Conservation (phyloP, 37 sponge, comb jelly and placozoan genomes). For the Agelas oroides region DNA sequence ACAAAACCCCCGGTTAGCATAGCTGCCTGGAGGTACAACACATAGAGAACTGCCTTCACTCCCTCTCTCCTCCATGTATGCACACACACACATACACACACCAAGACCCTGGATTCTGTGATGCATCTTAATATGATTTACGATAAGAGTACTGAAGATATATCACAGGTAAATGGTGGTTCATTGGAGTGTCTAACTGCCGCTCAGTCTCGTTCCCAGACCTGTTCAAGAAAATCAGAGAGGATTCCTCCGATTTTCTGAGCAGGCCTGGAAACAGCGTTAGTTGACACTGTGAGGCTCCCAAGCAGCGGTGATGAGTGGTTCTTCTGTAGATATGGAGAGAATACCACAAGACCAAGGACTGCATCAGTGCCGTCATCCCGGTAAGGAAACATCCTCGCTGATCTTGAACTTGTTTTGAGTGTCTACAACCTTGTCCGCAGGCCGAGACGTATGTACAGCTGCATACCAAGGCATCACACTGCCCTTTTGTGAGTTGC, state of each 20-base stretch:
- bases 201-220: too few relatives aligned
- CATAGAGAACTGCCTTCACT: too few relatives aligned
- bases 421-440: too few relatives aligned
- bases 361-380: slow-evolving; percentile 69
- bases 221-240: too few relatives aligned
- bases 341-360: slow-evolving; percentile 68
- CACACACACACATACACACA: neutral
- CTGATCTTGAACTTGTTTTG: too few relatives aligned
- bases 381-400: slow-evolving; percentile 33
- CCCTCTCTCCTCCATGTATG: too few relatives aligned
- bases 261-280: too few relatives aligned
- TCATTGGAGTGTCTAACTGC: neutral
- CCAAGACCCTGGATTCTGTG: slow-evolving; percentile 45
- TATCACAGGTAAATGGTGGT: slow-evolving; percentile 36
- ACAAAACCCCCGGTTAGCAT: too few relatives aligned
- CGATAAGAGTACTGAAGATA: slow-evolving; percentile 60
- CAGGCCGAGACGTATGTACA: slow-evolving; percentile 38
- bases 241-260: too few relatives aligned
- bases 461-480: slow-evolving; percentile 38
- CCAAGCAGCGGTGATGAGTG: neutral
- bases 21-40: neutral
- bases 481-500: slow-evolving; percentile 36
- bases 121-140: slow-evolving; percentile 50
- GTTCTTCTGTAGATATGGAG: slow-evolving; percentile 66
- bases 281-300: too few relatives aligned